Evolutionary conservation across 2,888 invertebrate genomes (phyloP).

Genomic region (Hypomecis atomaria): DNA sequence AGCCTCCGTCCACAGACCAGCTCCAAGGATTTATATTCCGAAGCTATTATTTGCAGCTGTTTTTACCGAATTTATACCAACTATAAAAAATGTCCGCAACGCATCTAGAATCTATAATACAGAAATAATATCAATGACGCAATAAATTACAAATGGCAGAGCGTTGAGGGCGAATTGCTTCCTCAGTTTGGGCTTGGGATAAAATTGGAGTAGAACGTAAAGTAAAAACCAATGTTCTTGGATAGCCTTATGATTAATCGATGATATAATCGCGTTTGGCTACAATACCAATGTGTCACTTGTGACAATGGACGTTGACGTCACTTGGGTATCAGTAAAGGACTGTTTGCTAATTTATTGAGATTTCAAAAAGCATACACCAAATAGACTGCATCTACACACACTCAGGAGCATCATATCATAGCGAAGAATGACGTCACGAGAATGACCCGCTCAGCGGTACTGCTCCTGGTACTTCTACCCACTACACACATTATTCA

Average conservation of each 20-base stretch:
- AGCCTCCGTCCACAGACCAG: constrained; percentile 40
- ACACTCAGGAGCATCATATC: too few relatives aligned
- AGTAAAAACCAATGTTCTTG: constrained; percentile 46
- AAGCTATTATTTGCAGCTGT: constrained; percentile 62
- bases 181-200: constrained; percentile 36
- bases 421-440: too few relatives aligned
- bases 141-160: constrained; percentile 61
- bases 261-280: constrained; percentile 46
- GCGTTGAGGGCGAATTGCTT: constrained; percentile 45
- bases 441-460: too few relatives aligned
- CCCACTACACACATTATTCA: too few relatives aligned
- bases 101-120: constrained; percentile 60
- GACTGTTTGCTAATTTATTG: constrained; percentile 28
- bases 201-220: constrained; percentile 43
- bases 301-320: constrained; percentile 41
- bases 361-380: background rate
- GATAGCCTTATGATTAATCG: constrained; percentile 48
- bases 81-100: constrained; percentile 66
- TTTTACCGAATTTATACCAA: constrained; percentile 66
- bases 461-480: too few relatives aligned
- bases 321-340: constrained; percentile 30
- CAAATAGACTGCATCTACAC: background rate
- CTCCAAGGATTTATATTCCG: constrained; percentile 61
- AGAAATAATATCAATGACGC: constrained; percentile 51
- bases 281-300: constrained; percentile 47